These are phyloP conservation scores for Sipha flava DNA, from an alignment of 1,140 invertebrate species.

Conservation along the genomic window DNA sequence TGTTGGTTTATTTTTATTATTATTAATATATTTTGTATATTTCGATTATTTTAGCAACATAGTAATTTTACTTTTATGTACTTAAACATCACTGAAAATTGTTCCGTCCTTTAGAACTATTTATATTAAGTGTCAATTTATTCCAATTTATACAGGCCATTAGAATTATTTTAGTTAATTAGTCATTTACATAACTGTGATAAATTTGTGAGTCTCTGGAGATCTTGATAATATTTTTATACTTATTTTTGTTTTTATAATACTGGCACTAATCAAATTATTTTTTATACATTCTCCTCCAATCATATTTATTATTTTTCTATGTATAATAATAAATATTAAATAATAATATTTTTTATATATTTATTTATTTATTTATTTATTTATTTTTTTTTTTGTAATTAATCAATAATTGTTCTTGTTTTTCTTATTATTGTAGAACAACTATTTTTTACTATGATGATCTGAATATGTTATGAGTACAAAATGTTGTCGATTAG, in stretches of 20 bases:
- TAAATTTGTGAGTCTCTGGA: conserved; percentile 17
- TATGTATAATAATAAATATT: not conserved
- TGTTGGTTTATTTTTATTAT: not conserved
- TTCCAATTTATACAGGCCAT: not conserved
- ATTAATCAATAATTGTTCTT: no score
- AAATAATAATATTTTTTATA: not conserved
- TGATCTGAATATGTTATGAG: no score
- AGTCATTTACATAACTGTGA: conserved; percentile 27
- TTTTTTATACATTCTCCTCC: conserved; percentile 17
- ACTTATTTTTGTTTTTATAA: not conserved
- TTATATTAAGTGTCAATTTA: not conserved
- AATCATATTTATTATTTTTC: not conserved
- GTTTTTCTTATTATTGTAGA: no score
- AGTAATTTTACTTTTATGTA: conserved; percentile 1
- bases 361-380: not conserved
- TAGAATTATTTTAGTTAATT: conserved; percentile 14
- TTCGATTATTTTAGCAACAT: not conserved
- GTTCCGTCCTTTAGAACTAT: conserved; percentile 19
- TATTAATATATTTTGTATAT: not conserved
- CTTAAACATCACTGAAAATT: conserved; percentile 26
- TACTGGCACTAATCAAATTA: conserved; percentile 9
- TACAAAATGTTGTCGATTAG: no score
- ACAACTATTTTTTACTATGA: no score
- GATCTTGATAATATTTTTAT: not conserved
- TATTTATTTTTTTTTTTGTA: not conserved